phyloP scores from a whole-genome alignment of 2,113 vertebrate genomes.

The Oreochromis spilurus region DNA sequence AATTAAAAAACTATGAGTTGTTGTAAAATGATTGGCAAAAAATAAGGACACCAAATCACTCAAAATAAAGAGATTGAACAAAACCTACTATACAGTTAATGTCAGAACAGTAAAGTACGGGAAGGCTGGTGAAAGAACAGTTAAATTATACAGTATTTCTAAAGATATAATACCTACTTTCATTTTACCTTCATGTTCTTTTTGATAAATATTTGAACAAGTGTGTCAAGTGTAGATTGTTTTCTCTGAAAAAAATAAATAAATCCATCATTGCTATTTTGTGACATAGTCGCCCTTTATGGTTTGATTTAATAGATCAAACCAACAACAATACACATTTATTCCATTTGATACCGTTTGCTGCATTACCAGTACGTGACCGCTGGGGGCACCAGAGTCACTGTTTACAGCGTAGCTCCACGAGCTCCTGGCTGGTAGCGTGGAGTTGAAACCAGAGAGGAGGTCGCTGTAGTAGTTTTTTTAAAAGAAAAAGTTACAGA shows the following conservation, averaged over 20 bases:
- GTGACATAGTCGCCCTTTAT: background rate
- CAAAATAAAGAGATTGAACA: background rate
- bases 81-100: background rate
- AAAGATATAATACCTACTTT: background rate
- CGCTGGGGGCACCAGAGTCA: conserved; percentile 34
- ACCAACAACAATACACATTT: background rate
- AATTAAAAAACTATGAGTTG: background rate
- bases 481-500: conserved; percentile 28
- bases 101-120: background rate
- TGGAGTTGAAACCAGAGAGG: conserved; percentile 27
- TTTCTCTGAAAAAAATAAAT: fast-evolving
- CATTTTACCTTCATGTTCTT: background rate
- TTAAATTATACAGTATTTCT: background rate
- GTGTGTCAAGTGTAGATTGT: background rate
- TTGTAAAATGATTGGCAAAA: background rate
- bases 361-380: background rate
- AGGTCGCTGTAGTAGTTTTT: conserved; percentile 13
- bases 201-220: background rate
- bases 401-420: conserved; percentile 59
- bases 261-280: background rate
- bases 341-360: fast-evolving
- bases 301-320: background rate
- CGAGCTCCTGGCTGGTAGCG: conserved; percentile 47
- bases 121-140: background rate
- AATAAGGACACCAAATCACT: background rate